phyloP scores from a whole-genome alignment of 1,140 invertebrate genomes.

The Calliopsis andreniformis region DNA sequence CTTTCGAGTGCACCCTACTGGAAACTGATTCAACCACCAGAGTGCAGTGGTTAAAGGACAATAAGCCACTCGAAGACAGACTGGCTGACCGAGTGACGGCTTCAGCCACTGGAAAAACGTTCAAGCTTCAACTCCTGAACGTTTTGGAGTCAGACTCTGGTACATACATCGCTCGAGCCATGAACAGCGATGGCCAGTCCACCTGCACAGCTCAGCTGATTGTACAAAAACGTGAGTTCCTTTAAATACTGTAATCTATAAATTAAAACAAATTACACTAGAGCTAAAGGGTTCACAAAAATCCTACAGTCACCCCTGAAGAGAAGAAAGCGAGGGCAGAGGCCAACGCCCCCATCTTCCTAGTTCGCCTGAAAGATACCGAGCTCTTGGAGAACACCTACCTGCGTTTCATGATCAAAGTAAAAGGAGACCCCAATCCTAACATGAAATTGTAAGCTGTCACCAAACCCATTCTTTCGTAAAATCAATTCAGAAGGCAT shows the following conservation, averaged over 20 bases:
- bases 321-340: slow-evolving; percentile 87
- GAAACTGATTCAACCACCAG: slow-evolving; percentile 71
- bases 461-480: no score
- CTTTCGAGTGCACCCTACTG: slow-evolving; percentile 90
- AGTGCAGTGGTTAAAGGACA: slow-evolving; percentile 95
- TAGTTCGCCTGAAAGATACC: slow-evolving; percentile 92
- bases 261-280: no score
- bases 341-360: slow-evolving; percentile 89
- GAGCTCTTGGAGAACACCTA: slow-evolving; percentile 93
- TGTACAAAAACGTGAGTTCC: slow-evolving; percentile 91
- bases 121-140: slow-evolving; percentile 90
- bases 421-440: slow-evolving; percentile 92
- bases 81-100: slow-evolving; percentile 88
- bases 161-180: slow-evolving; percentile 95
- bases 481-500: no score
- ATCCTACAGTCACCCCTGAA: slow-evolving; percentile 85
- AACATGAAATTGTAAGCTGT: slow-evolving; percentile 91
- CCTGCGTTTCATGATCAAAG: slow-evolving; percentile 94
- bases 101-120: slow-evolving; percentile 82
- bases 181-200: slow-evolving; percentile 89
- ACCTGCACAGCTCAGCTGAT: slow-evolving; percentile 92
- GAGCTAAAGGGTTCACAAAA: no score
- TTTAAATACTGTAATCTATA: no score
- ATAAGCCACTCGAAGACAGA: slow-evolving; percentile 89
- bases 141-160: slow-evolving; percentile 92